Evolutionary conservation across 2,113 vertebrate species (phyloP).

Genomic region (Corythaixoides concolor): DNA sequence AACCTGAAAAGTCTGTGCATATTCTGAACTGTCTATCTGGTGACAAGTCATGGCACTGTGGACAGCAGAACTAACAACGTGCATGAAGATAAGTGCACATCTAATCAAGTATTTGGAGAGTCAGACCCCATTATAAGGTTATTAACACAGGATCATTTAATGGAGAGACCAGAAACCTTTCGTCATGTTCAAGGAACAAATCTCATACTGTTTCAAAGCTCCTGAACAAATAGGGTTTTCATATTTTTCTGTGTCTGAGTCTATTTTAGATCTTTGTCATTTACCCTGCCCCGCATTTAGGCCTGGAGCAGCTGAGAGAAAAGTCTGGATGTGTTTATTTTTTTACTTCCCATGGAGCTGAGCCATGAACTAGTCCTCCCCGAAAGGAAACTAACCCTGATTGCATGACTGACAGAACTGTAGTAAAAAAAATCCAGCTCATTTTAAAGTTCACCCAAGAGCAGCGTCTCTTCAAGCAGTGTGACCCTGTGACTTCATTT

Average conservation of each 20-base stretch:
- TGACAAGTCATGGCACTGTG: neutral
- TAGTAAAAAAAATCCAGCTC: neutral
- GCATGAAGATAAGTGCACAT: neutral
- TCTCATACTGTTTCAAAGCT: neutral
- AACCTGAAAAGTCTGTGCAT: neutral
- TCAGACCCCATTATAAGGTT: neutral
- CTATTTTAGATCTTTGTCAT: conserved; percentile 14
- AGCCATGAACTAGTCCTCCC: neutral
- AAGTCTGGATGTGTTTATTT: conserved; percentile 13
- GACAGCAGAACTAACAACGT: neutral
- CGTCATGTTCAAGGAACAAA: neutral
- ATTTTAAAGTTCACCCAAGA: conserved; percentile 28
- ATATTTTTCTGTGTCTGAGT: neutral
- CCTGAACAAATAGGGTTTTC: neutral
- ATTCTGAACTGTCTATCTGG: neutral
- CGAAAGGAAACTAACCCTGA: neutral
- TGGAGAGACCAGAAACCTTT: neutral
- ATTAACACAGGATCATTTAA: conserved; percentile 2
- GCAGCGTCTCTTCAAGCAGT: neutral
- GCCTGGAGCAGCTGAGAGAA: neutral
- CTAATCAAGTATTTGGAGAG: neutral
- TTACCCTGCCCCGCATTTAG: neutral
- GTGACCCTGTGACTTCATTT: conserved; percentile 17
- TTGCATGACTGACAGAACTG: neutral
- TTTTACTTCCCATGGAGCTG: neutral